Conservation (phyloP, 37 sponge, comb jelly and placozoan genomes). For the Beroe forskalii region DNA sequence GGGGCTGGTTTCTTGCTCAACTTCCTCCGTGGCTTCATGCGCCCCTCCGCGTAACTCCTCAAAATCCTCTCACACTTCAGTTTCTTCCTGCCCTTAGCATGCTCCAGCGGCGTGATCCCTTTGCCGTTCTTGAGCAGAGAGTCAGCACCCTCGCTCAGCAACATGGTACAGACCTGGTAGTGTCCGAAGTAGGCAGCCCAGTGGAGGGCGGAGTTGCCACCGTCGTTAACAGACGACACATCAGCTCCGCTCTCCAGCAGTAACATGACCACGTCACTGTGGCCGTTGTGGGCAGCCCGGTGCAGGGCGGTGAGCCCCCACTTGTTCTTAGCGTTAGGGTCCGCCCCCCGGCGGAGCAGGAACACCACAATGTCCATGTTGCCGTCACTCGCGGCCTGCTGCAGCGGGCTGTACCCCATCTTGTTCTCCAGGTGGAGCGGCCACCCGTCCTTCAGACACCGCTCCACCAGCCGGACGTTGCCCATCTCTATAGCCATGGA, state of each 20-base stretch:
- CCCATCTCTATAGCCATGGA: constrained; percentile 55
- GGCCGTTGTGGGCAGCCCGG: constrained; percentile 47
- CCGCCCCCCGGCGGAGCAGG: constrained; percentile 40
- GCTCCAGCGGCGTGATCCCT: constrained; percentile 57
- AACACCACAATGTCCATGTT: constrained; percentile 38
- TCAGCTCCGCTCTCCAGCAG: constrained; percentile 18
- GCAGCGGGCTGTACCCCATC: constrained; percentile 63
- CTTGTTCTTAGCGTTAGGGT: constrained; percentile 63
- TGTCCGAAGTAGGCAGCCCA: constrained; percentile 64
- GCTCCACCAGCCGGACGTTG: constrained; percentile 29
- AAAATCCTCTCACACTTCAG: constrained; percentile 60
- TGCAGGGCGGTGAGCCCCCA: constrained; percentile 60
- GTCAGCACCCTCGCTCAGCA: constrained; percentile 61
- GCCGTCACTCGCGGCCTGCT: constrained; percentile 58
- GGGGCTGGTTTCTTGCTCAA: constrained; percentile 9
- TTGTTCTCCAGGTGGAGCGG: constrained; percentile 60
- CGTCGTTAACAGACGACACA: constrained; percentile 41
- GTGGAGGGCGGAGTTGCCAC: constrained; percentile 64
- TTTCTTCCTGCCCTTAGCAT: constrained; percentile 63
- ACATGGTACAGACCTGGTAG: constrained; percentile 63
- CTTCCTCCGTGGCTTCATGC: constrained; percentile 48
- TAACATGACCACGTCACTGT: constrained; percentile 52
- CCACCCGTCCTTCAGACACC: constrained; percentile 64
- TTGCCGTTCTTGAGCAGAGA: constrained; percentile 42
- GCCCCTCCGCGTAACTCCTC: constrained; percentile 61